Base-by-base conservation (phyloP, 1,140 invertebrate species). In the Onthophagus taurus region DNA sequence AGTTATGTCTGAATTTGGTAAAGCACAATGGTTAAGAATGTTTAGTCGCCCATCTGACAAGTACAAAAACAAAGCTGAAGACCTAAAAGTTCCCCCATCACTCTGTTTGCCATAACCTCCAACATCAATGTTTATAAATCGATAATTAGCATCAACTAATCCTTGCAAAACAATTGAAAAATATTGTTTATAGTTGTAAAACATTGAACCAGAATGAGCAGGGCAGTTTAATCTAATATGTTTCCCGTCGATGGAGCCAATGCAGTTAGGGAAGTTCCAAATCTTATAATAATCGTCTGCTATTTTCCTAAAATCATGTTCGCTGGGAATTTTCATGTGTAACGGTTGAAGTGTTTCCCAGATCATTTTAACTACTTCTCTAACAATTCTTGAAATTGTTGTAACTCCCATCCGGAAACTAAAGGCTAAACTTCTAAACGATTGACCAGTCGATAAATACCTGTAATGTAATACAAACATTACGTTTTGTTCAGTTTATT, bases 171-270 rank as follows among this genome's bases (percentile, higher is more conserved):
- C 33, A 26, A 45, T 26, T 6, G 43, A 45, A 37, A 47, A 36
- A 44, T 41, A 19, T 16, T 52, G 31, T 26, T 36, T 38, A 33
- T 43, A 31, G 16, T 43, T 43, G 14, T 70, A 21, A 57, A 65
- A 53, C 50, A 70, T 18, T 47, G 33, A n/a, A 58, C 54, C 12
- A 2, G 42, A 43, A 5, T 43, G 16, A 4, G 38, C 17, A 3
- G 64, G 64, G 18, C 48, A 52, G 12, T 50, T 38, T 20, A 68
- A 60, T 31, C 44, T 30, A n/a, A 69, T 49, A 43, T 68, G 64
- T 47, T 67, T 69, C 11, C 66, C 60, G 50, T 69, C 66, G 8
- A 70, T 49, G n/a, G 60, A 57, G 5, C 65, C 65, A 23, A 63
- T 41, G 35, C 64, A 67, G 48, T 64, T 53, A 16, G 64, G 67